Evolutionary conservation across 2,113 vertebrate genomes (phyloP), one percentile per base, ranked within the genome.

Genomic region (Salvelinus fontinalis): DNA sequence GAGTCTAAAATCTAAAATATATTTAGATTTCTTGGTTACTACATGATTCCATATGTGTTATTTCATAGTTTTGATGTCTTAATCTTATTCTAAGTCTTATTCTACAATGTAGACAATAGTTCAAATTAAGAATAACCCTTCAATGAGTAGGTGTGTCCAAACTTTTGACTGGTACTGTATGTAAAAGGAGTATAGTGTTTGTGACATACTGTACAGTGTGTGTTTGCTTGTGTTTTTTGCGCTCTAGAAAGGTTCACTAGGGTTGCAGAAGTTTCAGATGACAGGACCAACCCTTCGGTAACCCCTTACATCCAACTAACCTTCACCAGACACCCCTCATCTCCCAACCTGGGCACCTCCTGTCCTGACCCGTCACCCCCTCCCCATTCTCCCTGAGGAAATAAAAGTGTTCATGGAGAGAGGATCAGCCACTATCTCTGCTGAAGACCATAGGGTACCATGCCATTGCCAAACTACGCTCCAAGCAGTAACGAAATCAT

Each of bases 391-490:
- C 54, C 27, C 48, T 49, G 73, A 86, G 80, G 83, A 86, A 82
- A 93, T 93, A 94, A 93, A 86, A 93, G 86, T 5, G 79, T 76
- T 60, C 73, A 70, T 64, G 67, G 22, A 31, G 65, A 49, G 80
- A 75, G 8, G 5, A n/a, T 16, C 69, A 31, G 34, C 18, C 70
- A 77, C 34, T 49, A 60, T 81, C 75, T 57, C 64, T 34, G 27
- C 65, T 22, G 65, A 71, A 77, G 68, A 72, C 76, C 65, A 27
- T 5, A 60, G 16, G 20, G 20, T 12, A 34, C 44, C 65, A 86
- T 75, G 74, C 84, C 39, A 44, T 44, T 44, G 39, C 39, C 85
- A 72, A 83, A 24, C 73, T 34, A 39, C 71, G 20, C 75, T 0
- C 24, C 13, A 24, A 81, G 13, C 81, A 66, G 74, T 44, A 76